Evolutionary conservation across 2,797 vertebrate genomes (phyloP).

Genomic region (Ctenochaetus hawaiiensis): DNA sequence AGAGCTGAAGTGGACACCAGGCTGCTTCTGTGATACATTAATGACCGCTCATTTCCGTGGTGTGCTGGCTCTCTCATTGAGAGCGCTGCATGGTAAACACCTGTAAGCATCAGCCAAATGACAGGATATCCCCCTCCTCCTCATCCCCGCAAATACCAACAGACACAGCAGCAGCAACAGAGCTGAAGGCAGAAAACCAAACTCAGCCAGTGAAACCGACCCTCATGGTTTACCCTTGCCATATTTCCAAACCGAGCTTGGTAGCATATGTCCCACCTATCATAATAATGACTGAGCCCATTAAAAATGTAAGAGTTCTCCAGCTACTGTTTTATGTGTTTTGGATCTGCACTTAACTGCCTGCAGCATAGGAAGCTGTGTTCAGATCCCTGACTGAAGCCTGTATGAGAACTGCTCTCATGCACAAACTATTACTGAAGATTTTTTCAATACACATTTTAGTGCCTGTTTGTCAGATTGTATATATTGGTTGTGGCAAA

Average conservation of each 20-base stretch:
- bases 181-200: constrained; percentile 21
- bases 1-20: constrained; percentile 57
- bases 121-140: constrained; percentile 23
- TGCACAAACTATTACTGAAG: not conserved
- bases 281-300: constrained; percentile 7
- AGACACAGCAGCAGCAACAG: constrained; percentile 3
- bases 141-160: constrained; percentile 35
- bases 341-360: not conserved
- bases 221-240: constrained; percentile 1
- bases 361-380: not conserved
- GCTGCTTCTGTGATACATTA: constrained; percentile 64
- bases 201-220: not conserved
- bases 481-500: not conserved
- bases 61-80: constrained; percentile 8
- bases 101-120: constrained; percentile 61
- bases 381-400: not conserved
- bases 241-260: not conserved
- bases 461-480: not conserved
- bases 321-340: not conserved
- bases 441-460: not conserved
- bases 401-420: not conserved
- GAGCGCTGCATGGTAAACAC: constrained; percentile 42
- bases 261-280: not conserved
- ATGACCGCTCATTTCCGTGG: constrained; percentile 49
- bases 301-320: constrained; percentile 14